Evolutionary conservation across 2,797 vertebrate genomes (phyloP).

Genomic region (Ispidina lecontei): DNA sequence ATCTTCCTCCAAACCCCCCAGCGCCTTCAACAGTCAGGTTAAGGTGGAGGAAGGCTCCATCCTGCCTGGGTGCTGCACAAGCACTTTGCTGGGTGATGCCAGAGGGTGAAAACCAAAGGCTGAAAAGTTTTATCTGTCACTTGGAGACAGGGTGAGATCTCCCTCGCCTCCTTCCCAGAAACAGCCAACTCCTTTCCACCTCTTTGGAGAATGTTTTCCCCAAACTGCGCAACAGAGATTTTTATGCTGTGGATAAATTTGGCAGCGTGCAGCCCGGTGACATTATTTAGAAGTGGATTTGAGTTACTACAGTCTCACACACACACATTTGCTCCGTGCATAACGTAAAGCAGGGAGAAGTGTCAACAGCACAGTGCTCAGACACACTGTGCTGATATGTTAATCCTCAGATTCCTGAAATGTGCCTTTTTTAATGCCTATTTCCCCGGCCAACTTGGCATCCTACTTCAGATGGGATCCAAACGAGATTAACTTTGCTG

Average conservation of each 20-base stretch:
- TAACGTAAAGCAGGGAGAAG: constrained; percentile 42
- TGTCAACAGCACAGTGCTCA: constrained; percentile 42
- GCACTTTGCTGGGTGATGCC: background rate
- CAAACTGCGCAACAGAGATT: background rate
- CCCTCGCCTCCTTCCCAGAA: background rate
- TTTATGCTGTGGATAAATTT: constrained; percentile 11
- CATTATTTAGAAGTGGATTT: constrained; percentile 57
- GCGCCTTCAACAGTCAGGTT: background rate
- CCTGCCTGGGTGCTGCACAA: background rate
- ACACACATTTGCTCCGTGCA: constrained; percentile 1
- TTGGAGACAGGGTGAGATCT: background rate
- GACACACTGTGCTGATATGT: background rate
- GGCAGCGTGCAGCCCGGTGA: background rate
- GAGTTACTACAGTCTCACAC: constrained; percentile 53
- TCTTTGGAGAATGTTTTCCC: background rate
- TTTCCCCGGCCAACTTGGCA: constrained; percentile 71
- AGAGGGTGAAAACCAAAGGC: background rate
- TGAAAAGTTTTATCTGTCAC: background rate
- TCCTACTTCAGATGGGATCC: constrained; percentile 38
- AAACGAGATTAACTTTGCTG: constrained; percentile 70
- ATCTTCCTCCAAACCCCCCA: fast-evolving
- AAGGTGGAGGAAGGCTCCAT: background rate
- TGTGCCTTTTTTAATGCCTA: background rate
- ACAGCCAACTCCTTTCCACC: constrained; percentile 28
- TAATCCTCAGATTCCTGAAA: constrained; percentile 56